Evolutionary conservation across 2,888 invertebrate species (phyloP).

Genomic region (Malacosoma neustria): DNA sequence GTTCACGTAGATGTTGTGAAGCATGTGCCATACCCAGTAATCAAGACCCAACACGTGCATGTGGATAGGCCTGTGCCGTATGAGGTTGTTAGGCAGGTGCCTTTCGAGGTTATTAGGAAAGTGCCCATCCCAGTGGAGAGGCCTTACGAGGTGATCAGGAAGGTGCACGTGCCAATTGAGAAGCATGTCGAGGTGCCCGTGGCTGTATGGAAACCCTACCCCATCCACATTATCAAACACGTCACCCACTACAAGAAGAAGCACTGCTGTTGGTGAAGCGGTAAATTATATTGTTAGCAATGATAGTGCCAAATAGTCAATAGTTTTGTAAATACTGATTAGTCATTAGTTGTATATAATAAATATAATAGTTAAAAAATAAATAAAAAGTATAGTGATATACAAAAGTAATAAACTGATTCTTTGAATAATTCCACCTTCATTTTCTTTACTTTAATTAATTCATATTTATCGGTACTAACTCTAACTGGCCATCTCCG

Average conservation of each 20-base stretch:
- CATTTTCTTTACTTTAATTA: no score
- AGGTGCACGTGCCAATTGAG: slow-evolving; percentile 54
- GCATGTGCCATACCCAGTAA: slow-evolving; percentile 61
- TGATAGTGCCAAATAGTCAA: slow-evolving; percentile 67
- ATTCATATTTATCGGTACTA: no score
- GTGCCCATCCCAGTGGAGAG: slow-evolving; percentile 56
- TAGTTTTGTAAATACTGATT: slow-evolving; percentile 60
- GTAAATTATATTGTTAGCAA: slow-evolving; percentile 22
- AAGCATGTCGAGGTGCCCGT: slow-evolving; percentile 61
- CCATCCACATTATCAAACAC: slow-evolving; percentile 65
- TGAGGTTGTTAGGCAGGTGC: slow-evolving; percentile 55
- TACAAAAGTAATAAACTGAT: not conserved
- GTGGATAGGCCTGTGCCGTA: slow-evolving; percentile 60
- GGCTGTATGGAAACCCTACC: slow-evolving; percentile 64
- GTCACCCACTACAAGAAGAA: slow-evolving; percentile 67
- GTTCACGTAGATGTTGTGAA: slow-evolving; percentile 60
- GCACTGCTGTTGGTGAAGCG: slow-evolving; percentile 56
- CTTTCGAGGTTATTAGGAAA: slow-evolving; percentile 57
- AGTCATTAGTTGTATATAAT: slow-evolving; percentile 60
- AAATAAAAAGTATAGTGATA: not conserved
- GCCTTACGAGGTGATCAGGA: slow-evolving; percentile 63
- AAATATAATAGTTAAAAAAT: not conserved
- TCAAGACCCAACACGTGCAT: slow-evolving; percentile 56
- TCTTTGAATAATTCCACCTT: not conserved
- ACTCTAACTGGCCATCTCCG: no score